Evolutionary conservation across 2,888 invertebrate species (phyloP), one percentile per base, ranked within the genome.

Genomic region (Colletes collaris): DNA sequence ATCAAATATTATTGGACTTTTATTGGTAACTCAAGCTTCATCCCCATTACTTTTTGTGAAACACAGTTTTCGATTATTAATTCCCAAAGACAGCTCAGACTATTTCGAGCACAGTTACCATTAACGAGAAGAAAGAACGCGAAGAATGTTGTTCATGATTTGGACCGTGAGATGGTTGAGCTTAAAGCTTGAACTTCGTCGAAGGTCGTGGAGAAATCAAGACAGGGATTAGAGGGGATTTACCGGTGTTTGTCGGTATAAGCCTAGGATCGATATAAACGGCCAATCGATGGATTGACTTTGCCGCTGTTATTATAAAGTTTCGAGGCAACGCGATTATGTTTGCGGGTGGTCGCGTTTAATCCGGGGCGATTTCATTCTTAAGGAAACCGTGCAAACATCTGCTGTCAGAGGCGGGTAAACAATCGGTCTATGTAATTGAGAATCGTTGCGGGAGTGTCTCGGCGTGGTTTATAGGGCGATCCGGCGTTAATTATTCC

Each of bases 401-500:
- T 7, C 6, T 5, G 11, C 10, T n/a, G 56, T 46, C 37, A 8
- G 50, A 16, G 44, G 55, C 60, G 70, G 37, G 76, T 71, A 71
- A 79, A 75, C 67, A 74, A 74, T 74, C 77, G 76, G 52, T 76
- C 79, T 72, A 71, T 58, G 75, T 82, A 79, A 82, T 84, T 75
- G 86, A 86, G 86, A 70, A 78, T 49, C 67, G 37, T 16, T 52
- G 56, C 69, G 71, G 55, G 65, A 59, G 64, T 84, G 81, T 70
- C 71, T 72, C 77, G 66, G n/a, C 40, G 67, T 76, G 72, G 76
- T 81, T 86, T 86, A 78, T 75, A 53, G 79, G 79, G 69, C 79
- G 77, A 86, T 84, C 27, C 77, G 79, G 71, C 74, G 82, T 85
- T 86, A 86, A 86, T 86, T 86, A 86, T 86, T 86, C 85, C 81